A percentile compares a stretch with the other conserved stretches of the same genome.
phyloP scores from a whole-genome alignment of 2,888 invertebrate species.

The Xanthia togata region DNA sequence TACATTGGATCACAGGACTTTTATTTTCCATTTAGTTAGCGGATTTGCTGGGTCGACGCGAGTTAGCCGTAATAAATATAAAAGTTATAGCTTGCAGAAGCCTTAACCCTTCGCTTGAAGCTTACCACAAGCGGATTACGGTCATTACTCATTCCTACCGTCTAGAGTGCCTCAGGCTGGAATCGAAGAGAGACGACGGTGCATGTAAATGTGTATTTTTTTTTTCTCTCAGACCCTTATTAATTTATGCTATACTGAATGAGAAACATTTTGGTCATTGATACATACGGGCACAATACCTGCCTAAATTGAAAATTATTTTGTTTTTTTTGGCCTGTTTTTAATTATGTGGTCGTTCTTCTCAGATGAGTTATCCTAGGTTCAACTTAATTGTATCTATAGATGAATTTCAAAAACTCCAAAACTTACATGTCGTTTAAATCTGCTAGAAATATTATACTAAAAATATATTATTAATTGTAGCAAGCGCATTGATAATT shows the following conservation, averaged over 20 bases:
- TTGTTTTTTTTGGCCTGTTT: neutral
- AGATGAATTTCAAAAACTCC: neutral
- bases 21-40: slow-evolving; percentile 75
- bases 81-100: slow-evolving; percentile 85
- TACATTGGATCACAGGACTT: slow-evolving; percentile 72
- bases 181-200: slow-evolving; percentile 73
- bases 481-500: neutral
- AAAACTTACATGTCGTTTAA: neutral
- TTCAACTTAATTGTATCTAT: neutral
- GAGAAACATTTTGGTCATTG: slow-evolving; percentile 60
- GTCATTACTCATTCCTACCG: slow-evolving; percentile 89
- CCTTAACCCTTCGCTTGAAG: slow-evolving; percentile 89
- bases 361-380: neutral
- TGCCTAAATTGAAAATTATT: slow-evolving; percentile 46
- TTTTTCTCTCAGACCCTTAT: slow-evolving; percentile 78
- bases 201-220: slow-evolving; percentile 77
- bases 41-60: slow-evolving; percentile 77
- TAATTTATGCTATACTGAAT: slow-evolving; percentile 62
- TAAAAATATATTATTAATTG: neutral
- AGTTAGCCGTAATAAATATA: slow-evolving; percentile 86
- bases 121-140: slow-evolving; percentile 89
- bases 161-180: slow-evolving; percentile 82
- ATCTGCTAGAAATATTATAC: neutral
- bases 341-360: slow-evolving; percentile 4
- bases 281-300: slow-evolving; percentile 55